Conservation (phyloP, 1,140 invertebrate species). For the Drosophila kikkawai region DNA sequence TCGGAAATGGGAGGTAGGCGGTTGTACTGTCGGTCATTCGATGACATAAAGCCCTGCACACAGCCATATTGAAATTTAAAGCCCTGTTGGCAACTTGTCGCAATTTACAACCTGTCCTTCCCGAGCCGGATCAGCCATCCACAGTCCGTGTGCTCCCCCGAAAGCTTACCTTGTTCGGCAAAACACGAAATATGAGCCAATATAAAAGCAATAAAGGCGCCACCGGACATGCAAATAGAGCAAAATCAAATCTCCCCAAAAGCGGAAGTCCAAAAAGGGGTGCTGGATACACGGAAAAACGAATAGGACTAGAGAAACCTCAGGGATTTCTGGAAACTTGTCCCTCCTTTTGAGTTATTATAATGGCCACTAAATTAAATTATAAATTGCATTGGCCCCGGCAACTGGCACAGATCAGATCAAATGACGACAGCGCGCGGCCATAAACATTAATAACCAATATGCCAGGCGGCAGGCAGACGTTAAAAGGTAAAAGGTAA, state of each 20-base stretch:
- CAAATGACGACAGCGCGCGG: slow-evolving; percentile 51
- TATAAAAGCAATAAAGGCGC: slow-evolving; percentile 78
- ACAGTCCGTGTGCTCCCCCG: neutral
- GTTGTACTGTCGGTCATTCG: slow-evolving; percentile 27
- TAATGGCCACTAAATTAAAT: slow-evolving; percentile 65
- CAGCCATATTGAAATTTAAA: slow-evolving; percentile 78
- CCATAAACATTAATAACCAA: slow-evolving; percentile 81
- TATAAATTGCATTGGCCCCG: slow-evolving; percentile 67
- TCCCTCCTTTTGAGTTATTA: slow-evolving; percentile 57
- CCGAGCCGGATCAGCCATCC: slow-evolving; percentile 24
- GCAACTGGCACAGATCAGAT: slow-evolving; percentile 63
- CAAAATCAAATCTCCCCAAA: slow-evolving; percentile 59
- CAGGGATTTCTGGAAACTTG: neutral
- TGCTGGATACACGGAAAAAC: neutral
- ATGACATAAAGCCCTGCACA: slow-evolving; percentile 59
- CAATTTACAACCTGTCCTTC: slow-evolving; percentile 69
- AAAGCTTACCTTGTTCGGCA: slow-evolving; percentile 2
- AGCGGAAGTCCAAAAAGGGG: slow-evolving; percentile 41
- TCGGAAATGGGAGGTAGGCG: slow-evolving; percentile 6
- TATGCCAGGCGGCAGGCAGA: slow-evolving; percentile 45
- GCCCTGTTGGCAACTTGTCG: slow-evolving; percentile 79
- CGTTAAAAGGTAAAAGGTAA: slow-evolving; percentile 20
- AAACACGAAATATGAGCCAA: slow-evolving; percentile 78
- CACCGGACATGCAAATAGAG: slow-evolving; percentile 46
- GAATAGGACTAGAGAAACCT: neutral